A percentile compares a stretch with the other conserved stretches of the same genome.
These are phyloP conservation scores for Cliona cf. orientalis DNA, from an alignment of 37 sponge, comb jelly and placozoan species.

Conservation along the genomic window DNA sequence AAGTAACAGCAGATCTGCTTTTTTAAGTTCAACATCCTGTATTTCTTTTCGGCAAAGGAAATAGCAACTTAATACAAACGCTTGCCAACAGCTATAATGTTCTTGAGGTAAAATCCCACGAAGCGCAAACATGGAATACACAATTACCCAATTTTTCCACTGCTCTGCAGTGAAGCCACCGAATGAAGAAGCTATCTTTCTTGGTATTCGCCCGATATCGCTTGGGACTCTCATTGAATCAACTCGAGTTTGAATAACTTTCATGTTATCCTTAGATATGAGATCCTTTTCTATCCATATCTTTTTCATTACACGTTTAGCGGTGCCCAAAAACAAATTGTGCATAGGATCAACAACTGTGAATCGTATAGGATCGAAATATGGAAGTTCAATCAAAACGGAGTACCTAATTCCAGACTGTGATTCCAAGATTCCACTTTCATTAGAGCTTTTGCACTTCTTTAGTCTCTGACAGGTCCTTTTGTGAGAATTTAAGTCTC, in stretches of 20 bases:
- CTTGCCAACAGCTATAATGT: constrained; percentile 39
- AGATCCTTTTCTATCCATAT: constrained; percentile 5
- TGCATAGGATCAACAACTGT: constrained; percentile 48
- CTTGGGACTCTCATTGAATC: constrained; percentile 23
- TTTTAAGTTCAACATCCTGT: neutral
- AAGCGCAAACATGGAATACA: constrained; percentile 22
- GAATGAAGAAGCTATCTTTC: constrained; percentile 34
- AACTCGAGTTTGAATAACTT: constrained; percentile 23
- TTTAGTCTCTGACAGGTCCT: neutral
- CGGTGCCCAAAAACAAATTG: constrained; percentile 52
- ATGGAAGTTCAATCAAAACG: constrained; percentile 30
- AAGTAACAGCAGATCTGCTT: constrained; percentile 19
- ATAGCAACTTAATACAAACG: constrained; percentile 57
- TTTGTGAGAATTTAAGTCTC: constrained; percentile 10
- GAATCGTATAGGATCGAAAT: constrained; percentile 24
- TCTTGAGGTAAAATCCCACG: constrained; percentile 17
- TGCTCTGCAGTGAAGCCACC: constrained; percentile 60
- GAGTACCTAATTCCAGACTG: constrained; percentile 30
- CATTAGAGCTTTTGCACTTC: constrained; percentile 3
- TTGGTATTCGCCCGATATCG: constrained; percentile 44
- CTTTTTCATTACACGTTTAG: constrained; percentile 21
- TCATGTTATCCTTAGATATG: neutral
- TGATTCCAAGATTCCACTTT: constrained; percentile 1
- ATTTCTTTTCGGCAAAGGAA: constrained; percentile 13
- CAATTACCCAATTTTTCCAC: constrained; percentile 49